Conservation (phyloP, 2,797 vertebrate species). For the Todus mexicanus region DNA sequence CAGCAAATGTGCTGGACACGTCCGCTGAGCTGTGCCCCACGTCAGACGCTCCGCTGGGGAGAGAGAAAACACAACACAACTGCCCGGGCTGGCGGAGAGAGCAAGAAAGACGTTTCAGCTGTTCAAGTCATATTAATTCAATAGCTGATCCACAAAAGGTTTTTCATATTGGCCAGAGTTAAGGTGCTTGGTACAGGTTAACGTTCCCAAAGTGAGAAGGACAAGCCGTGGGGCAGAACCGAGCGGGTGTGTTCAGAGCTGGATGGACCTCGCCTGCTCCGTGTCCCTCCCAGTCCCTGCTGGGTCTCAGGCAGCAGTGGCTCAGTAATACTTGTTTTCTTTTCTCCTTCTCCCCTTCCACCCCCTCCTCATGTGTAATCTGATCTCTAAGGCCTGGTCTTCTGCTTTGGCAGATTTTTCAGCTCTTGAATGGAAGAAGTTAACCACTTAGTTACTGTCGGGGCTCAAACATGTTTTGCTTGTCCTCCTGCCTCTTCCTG, state of each 20-base stretch:
- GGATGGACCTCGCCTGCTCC: constrained; percentile 13
- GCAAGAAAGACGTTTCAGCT: neutral
- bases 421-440: constrained; percentile 57
- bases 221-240: neutral
- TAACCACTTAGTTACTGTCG: constrained; percentile 68
- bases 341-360: constrained; percentile 63
- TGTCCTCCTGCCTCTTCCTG: neutral
- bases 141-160: neutral
- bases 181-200: neutral
- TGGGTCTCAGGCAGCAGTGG: constrained; percentile 41
- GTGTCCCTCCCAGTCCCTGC: constrained; percentile 41
- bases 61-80: neutral
- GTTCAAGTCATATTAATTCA: neutral
- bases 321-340: constrained; percentile 68
- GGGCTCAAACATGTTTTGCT: neutral
- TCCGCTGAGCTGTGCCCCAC: neutral
- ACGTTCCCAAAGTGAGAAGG: neutral
- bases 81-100: neutral
- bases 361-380: constrained; percentile 70
- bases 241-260: neutral
- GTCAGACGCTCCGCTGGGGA: neutral
- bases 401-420: constrained; percentile 74
- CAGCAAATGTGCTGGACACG: rapidly evolving
- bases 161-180: neutral
- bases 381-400: constrained; percentile 71